Base-by-base conservation (phyloP, 2,797 vertebrate species). In the Eupleurogrammus muticus region DNA sequence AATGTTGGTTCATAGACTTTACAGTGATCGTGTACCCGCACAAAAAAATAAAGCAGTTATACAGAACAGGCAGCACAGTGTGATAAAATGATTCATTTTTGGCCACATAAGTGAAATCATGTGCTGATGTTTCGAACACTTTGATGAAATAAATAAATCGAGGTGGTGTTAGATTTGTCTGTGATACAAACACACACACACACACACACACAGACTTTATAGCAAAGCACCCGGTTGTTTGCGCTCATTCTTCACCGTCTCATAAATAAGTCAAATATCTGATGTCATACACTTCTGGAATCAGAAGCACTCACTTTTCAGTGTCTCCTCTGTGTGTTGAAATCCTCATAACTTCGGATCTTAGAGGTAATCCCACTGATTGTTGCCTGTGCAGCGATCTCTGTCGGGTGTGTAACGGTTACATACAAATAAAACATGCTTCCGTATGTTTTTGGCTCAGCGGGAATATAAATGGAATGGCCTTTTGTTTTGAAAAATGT, bases 61-160 rank as follows among this genome's bases (percentile, higher is more conserved):
- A 21, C 4, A 57, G 5, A 21, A 42, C 20, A 49, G 47, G 4
- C 10, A 32, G 12, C 2, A 5, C 13, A 40, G 9, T n/a, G n/a
- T 48, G 49, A 73, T 63, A 24, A 19, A 59, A 32, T 3, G 12
- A 21, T 24, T 46, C 42, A 19, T 74, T 23, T 55, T 36, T 34
- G 5, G 5, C 35, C 35, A 36, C 35, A 36, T 36, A 36, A 36
- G 2, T 66, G 16, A 68, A 71, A 57, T 63, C 5, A 53, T 58
- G 71, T 59, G 32, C 60, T 73, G 52, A 28, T 28, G 28, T 28
- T 28, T 28, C 6, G 28, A 28, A 3, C 28, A 6, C 6, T 28
- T 28, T 28, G 28, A 3, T 3, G 6, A 28, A 28, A 6, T 3
- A 28, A 28, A 28, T 3, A 28, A 28, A 28, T 28, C 28, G 3